phyloP scores from a whole-genome alignment of 2,113 vertebrate species.

The Pteropus alecto region DNA sequence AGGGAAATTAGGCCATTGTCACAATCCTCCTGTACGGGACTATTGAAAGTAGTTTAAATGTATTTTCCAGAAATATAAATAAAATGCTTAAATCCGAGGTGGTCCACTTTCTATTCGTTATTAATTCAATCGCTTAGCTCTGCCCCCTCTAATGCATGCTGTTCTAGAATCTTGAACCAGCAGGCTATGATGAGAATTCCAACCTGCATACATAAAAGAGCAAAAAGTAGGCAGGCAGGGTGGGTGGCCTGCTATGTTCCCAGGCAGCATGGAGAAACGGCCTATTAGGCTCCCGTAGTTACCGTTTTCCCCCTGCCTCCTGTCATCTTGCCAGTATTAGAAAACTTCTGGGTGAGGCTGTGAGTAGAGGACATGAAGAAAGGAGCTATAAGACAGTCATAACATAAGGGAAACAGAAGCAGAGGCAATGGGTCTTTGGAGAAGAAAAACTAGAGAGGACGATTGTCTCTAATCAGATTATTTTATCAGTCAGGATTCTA shows the following conservation, averaged over 20 bases:
- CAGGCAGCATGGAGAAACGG: neutral
- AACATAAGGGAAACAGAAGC: neutral
- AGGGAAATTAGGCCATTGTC: conserved; percentile 49
- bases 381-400: neutral
- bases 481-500: neutral
- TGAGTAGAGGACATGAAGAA: neutral
- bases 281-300: neutral
- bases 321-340: neutral
- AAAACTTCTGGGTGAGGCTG: neutral
- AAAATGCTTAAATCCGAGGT: conserved; percentile 36
- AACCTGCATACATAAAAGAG: neutral
- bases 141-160: neutral
- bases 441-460: neutral
- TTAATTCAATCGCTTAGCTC: conserved; percentile 23
- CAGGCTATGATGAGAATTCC: neutral
- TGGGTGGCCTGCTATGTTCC: neutral
- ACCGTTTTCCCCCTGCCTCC: neutral
- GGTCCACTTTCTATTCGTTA: conserved; percentile 22
- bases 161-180: conserved; percentile 44
- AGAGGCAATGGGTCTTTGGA: neutral
- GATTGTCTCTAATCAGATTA: neutral
- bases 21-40: conserved; percentile 45
- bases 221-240: neutral
- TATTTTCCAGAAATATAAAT: conserved; percentile 64
- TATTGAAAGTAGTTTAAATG: conserved; percentile 48